phyloP scores from a whole-genome alignment of 2,113 vertebrate genomes.

The Dinomys branickii region DNA sequence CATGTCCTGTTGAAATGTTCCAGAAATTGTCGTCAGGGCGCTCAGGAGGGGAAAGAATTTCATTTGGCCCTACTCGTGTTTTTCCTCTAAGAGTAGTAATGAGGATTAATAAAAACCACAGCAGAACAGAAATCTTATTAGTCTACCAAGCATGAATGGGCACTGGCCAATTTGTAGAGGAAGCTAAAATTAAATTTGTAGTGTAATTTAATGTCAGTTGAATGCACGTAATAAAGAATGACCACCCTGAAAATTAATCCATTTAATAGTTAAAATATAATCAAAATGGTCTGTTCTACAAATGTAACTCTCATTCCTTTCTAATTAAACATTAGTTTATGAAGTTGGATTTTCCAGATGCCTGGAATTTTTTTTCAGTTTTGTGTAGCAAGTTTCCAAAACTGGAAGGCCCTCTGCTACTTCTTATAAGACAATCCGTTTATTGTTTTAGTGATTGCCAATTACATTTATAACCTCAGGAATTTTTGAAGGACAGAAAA shows the following conservation, averaged over 20 bases:
- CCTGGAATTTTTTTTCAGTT: slow-evolving; percentile 25
- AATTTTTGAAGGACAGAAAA: slow-evolving; percentile 25
- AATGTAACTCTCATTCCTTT: slow-evolving; percentile 53
- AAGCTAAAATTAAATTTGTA: slow-evolving; percentile 66
- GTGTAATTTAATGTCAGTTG: slow-evolving; percentile 61
- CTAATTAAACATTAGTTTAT: slow-evolving; percentile 27
- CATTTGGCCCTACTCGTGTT: slow-evolving; percentile 20
- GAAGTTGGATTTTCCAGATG: slow-evolving; percentile 76
- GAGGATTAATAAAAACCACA: slow-evolving; percentile 2
- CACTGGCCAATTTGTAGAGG: slow-evolving; percentile 34
- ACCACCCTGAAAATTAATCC: slow-evolving; percentile 64
- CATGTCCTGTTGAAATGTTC: slow-evolving; percentile 71
- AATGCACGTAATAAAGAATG: slow-evolving; percentile 65
- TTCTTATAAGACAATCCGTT: slow-evolving; percentile 43
- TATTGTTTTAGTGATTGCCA: slow-evolving; percentile 50
- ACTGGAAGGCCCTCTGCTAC: not conserved
- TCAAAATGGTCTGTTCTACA: slow-evolving; percentile 63
- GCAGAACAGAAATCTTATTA: slow-evolving; percentile 39
- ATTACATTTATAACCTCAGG: slow-evolving; percentile 16
- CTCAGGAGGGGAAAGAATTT: slow-evolving; percentile 68
- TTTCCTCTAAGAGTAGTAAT: slow-evolving; percentile 69
- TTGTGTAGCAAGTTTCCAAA: slow-evolving; percentile 45
- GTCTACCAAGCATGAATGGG: not conserved
- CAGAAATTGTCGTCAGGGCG: slow-evolving; percentile 67
- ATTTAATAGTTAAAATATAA: slow-evolving; percentile 76